Evolutionary conservation across 2,113 vertebrate genomes (phyloP).

Genomic region (Pelvicachromis taeniatus): DNA sequence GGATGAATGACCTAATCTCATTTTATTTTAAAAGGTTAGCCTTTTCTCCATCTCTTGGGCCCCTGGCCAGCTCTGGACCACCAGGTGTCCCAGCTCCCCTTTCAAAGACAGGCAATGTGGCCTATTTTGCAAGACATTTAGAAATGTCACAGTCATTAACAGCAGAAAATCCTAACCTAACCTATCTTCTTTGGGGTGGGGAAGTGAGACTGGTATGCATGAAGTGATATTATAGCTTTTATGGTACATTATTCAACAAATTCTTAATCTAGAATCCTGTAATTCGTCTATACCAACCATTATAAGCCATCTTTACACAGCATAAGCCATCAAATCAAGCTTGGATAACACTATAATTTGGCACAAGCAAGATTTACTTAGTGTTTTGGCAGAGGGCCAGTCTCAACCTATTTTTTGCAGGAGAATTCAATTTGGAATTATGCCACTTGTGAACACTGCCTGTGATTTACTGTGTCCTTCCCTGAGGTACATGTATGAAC

Average conservation of each 20-base stretch:
- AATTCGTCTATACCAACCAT: conserved; percentile 8
- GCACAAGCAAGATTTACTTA: conserved; percentile 31
- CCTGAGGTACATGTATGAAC: background rate
- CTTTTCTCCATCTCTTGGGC: conserved; percentile 34
- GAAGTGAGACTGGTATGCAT: background rate
- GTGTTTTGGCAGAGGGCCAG: conserved; percentile 38
- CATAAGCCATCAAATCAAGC: conserved; percentile 17
- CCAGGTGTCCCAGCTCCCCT: conserved; percentile 44
- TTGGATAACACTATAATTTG: conserved; percentile 33
- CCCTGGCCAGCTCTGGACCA: conserved; percentile 40
- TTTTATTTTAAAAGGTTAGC: conserved; percentile 55
- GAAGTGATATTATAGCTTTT: background rate
- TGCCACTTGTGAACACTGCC: conserved; percentile 11
- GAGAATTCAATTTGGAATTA: conserved; percentile 48
- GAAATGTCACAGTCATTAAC: conserved; percentile 61
- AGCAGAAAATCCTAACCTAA: background rate
- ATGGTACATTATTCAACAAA: background rate
- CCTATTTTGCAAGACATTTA: conserved; percentile 55
- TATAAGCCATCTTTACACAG: conserved; percentile 30
- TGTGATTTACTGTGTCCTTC: conserved; percentile 17
- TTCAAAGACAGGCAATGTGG: conserved; percentile 30
- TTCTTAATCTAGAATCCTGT: conserved; percentile 3
- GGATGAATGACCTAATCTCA: conserved; percentile 51
- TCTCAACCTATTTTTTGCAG: conserved; percentile 19
- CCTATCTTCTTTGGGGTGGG: background rate